Evolutionary conservation across 2,888 invertebrate species (phyloP), one percentile per base, ranked within the genome.

Genomic region (Leptogaster cylindrica): DNA sequence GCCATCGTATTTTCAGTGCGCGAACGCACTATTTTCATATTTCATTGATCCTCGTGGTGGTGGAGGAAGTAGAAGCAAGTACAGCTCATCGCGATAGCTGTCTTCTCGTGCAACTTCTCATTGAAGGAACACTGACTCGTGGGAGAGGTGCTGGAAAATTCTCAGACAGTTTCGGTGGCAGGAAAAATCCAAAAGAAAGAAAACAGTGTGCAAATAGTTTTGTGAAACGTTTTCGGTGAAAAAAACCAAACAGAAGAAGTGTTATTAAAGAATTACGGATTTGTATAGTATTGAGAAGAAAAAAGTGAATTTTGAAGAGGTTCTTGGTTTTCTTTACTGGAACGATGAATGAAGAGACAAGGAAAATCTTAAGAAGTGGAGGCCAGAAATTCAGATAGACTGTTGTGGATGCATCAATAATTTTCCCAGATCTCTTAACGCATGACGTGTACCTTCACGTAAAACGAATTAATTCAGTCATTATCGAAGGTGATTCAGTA

Each of bases 21-120:
- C 67, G 27, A 52, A 58, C 66, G 69, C 69, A 69, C 64, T 55
- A 67, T 67, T 65, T 64, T 68, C 55, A 66, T 66, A 66, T 69
- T 69, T 69, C 69, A 69, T 69, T 69, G 69, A 69, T 69, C 67
- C 66, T 63, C 39, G 14, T 46, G 28, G 10, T 10, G 6, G 6
- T 20, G 16, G 51, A 39, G 23, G 55, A 55, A 55, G 55, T 55
- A 20, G 36, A 18, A 23, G 14, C 5, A 33, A 64, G 48, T 27
- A 33, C 48, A 27, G 12, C 65, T 65, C 65, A 51, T 27, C 33
- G n/a, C n/a, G n/a, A n/a, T n/a, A 41, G 50, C 20, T 33, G 27
- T 39, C 41, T 65, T 41, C 41, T 39, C 50, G 65, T 50, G 65
- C 52, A 51, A 65, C 36, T 51, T 65, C 52, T 27, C 50, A 48